phyloP scores from a whole-genome alignment of 2,113 vertebrate species.

The Oreotrochilus melanogaster region DNA sequence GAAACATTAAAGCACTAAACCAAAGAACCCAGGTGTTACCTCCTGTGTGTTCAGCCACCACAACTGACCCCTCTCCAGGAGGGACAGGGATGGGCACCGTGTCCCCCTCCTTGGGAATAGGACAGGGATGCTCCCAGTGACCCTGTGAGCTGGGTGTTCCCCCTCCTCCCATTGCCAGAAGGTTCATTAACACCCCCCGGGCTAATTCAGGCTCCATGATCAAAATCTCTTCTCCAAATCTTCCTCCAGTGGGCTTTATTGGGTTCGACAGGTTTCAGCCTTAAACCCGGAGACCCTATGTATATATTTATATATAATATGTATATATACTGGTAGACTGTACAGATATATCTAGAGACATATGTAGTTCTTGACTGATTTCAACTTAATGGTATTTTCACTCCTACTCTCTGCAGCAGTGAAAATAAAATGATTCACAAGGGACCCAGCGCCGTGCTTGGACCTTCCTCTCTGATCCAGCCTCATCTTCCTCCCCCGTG shows the following conservation, averaged over 20 bases:
- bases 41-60: not conserved
- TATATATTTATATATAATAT: conserved; percentile 65
- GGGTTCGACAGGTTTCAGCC: conserved; percentile 13
- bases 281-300: conserved; percentile 28
- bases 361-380: not conserved
- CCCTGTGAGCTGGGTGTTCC: not conserved
- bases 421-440: conserved; percentile 68
- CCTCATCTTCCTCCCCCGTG: fast-evolving
- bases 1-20: not conserved
- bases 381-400: conserved; percentile 26
- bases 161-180: not conserved
- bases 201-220: not conserved
- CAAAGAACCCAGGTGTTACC: not conserved
- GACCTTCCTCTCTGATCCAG: not conserved
- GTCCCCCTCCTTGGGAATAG: not conserved
- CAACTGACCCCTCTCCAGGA: not conserved
- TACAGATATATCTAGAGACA: conserved; percentile 54
- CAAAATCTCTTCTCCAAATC: not conserved
- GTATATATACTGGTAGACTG: conserved; percentile 67
- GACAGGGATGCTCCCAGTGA: not conserved
- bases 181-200: not conserved
- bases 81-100: not conserved
- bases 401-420: conserved; percentile 39
- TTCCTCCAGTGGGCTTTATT: not conserved
- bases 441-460: not conserved